Percentiles rank a stretch among this genome's conserved stretches.
Evolutionary conservation across 1,140 invertebrate genomes (phyloP).

Genomic region (Heliconius congener): DNA sequence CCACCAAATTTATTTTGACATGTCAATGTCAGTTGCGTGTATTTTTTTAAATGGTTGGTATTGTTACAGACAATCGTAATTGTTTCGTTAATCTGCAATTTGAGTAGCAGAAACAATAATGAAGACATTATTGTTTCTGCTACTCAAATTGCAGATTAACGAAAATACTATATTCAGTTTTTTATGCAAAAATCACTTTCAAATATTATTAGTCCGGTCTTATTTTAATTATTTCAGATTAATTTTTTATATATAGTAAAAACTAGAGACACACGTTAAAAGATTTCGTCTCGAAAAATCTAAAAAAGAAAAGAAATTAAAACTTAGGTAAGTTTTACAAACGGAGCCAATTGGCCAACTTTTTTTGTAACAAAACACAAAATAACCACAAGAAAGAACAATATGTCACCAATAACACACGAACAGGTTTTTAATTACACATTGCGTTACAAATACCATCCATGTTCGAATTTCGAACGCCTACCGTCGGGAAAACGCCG

Average conservation of each 20-base stretch:
- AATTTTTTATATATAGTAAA: background rate
- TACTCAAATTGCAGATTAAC: background rate
- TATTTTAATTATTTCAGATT: too few relatives aligned
- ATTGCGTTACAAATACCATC: conserved; percentile 36
- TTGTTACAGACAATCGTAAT: too few relatives aligned
- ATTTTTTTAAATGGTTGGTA: background rate
- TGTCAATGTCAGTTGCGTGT: background rate
- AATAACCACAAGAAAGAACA: conserved; percentile 25
- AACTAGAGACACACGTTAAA: background rate
- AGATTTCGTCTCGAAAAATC: background rate
- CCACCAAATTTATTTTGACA: background rate
- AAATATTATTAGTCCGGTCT: background rate
- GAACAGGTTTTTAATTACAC: conserved; percentile 17
- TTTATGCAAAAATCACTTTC: background rate
- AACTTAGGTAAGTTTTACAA: background rate
- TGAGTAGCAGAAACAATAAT: too few relatives aligned
- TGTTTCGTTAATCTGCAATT: too few relatives aligned
- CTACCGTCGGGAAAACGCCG: conserved; percentile 75
- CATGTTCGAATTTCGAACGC: conserved; percentile 61
- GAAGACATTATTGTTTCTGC: background rate
- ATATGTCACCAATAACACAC: conserved; percentile 6
- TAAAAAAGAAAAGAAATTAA: background rate
- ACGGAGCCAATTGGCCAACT: background rate
- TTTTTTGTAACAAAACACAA: background rate
- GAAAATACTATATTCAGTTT: background rate